Conservation (phyloP, 2,113 vertebrate species). For the Lagopus muta region DNA sequence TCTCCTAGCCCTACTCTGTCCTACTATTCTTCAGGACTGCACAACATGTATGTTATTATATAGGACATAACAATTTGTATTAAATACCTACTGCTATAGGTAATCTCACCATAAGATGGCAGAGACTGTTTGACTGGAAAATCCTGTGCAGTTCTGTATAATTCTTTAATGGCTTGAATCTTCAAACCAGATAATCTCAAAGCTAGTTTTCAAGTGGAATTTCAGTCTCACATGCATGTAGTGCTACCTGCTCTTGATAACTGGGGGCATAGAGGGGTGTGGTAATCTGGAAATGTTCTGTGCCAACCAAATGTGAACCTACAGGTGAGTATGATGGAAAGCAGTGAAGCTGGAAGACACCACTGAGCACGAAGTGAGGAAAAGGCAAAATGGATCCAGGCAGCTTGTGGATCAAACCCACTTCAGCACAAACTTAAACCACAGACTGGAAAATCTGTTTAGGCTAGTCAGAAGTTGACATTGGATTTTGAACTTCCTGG, state of each 20-base stretch:
- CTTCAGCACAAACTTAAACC: background rate
- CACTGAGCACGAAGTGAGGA: background rate
- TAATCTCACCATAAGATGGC: background rate
- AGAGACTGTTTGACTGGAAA: background rate
- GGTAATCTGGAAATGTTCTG: background rate
- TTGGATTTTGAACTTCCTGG: background rate
- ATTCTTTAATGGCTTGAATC: background rate
- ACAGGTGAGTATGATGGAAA: background rate
- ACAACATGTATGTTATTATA: slow-evolving; percentile 89
- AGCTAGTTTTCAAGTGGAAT: background rate
- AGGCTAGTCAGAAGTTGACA: background rate
- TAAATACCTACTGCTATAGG: background rate
- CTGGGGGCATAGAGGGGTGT: background rate
- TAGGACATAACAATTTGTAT: background rate
- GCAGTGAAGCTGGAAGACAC: background rate
- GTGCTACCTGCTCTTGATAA: background rate
- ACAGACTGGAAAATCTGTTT: background rate
- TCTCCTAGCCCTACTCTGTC: slow-evolving; percentile 97
- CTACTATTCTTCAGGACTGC: slow-evolving; percentile 97
- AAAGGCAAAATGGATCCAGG: background rate
- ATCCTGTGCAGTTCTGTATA: background rate
- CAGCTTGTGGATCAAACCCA: background rate
- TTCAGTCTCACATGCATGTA: background rate
- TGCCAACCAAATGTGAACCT: background rate
- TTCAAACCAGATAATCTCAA: background rate